Percentiles rank a stretch among this genome's conserved stretches.
These are phyloP conservation scores for Brachypterus glaber DNA, from an alignment of 2,888 invertebrate species.

Conservation along the genomic window DNA sequence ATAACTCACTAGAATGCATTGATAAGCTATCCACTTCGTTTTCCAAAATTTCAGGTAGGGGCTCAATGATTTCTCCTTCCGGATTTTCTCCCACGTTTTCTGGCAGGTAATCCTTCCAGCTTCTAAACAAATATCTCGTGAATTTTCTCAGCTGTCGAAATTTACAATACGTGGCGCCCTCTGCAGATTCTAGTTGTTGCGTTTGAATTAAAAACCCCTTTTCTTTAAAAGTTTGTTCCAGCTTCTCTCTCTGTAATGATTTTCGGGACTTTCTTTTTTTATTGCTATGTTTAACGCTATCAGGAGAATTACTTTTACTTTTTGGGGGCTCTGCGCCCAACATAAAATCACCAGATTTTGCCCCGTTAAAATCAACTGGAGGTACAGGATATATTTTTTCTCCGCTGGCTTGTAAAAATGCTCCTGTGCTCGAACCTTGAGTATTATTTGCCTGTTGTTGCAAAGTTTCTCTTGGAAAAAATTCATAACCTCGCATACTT, in stretches of 20 bases:
- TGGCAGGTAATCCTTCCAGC: slow-evolving; percentile 88
- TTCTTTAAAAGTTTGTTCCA: slow-evolving; percentile 87
- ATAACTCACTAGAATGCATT: slow-evolving; percentile 27
- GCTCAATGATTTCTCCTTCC: slow-evolving; percentile 28
- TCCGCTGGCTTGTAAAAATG: slow-evolving; percentile 45
- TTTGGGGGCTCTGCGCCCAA: slow-evolving; percentile 33
- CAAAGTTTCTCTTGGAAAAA: slow-evolving; percentile 61
- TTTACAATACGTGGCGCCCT: slow-evolving; percentile 90
- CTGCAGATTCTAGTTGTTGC: slow-evolving; percentile 84
- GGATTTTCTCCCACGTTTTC: slow-evolving; percentile 44
- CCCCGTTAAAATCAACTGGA: slow-evolving; percentile 32
- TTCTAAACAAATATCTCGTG: slow-evolving; percentile 80
- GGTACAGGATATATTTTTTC: slow-evolving; percentile 43
- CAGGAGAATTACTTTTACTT: slow-evolving; percentile 14
- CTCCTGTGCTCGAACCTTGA: slow-evolving; percentile 45
- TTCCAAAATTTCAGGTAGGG: slow-evolving; percentile 14
- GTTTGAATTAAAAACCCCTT: slow-evolving; percentile 90
- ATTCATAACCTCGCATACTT: slow-evolving; percentile 66
- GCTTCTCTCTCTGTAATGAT: slow-evolving; percentile 75
- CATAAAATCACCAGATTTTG: slow-evolving; percentile 33
- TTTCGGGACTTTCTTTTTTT: slow-evolving; percentile 67
- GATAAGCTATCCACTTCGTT: slow-evolving; percentile 23
- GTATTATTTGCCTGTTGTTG: slow-evolving; percentile 50
- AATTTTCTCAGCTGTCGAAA: slow-evolving; percentile 85
- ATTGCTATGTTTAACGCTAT: slow-evolving; percentile 27